phyloP scores from a whole-genome alignment of 2,888 invertebrate species.

The Coenonympha arcania region DNA sequence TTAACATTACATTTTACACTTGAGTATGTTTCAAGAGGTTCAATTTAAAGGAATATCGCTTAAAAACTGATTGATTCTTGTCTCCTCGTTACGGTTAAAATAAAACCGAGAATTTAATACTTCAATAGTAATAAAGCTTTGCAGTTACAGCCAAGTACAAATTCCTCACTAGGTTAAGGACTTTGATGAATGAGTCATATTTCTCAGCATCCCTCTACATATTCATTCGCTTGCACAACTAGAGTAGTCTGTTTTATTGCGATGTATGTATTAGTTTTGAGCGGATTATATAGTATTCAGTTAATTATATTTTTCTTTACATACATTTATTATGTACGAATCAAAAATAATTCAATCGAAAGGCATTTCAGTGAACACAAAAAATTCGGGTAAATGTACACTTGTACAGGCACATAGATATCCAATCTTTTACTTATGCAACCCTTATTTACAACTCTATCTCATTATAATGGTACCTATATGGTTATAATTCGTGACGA shows the following conservation, averaged over 20 bases:
- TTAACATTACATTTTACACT: no score
- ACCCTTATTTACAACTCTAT: no score
- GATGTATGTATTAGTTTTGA: not conserved
- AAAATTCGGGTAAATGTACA: no score
- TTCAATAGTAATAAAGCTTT: conserved; percentile 6
- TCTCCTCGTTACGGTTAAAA: not conserved
- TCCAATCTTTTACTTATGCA: no score
- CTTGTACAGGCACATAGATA: no score
- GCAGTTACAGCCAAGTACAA: conserved; percentile 13
- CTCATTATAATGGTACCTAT: no score
- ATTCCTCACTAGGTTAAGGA: conserved; percentile 26
- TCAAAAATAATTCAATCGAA: no score
- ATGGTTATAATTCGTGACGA: no score
- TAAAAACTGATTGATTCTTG: not conserved
- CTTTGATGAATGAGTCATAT: conserved; percentile 25
- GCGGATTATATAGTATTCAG: not conserved
- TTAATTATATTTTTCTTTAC: not conserved
- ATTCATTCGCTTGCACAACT: conserved; percentile 19
- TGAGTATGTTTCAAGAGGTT: no score
- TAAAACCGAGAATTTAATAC: conserved; percentile 5
- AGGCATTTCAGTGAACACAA: not conserved
- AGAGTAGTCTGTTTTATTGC: conserved; percentile 5
- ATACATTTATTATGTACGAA: no score
- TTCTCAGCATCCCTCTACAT: conserved; percentile 13
- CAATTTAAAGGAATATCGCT: no score